These are phyloP conservation scores for Nebria salina DNA, from an alignment of 2,888 invertebrate species.

Conservation along the genomic window DNA sequence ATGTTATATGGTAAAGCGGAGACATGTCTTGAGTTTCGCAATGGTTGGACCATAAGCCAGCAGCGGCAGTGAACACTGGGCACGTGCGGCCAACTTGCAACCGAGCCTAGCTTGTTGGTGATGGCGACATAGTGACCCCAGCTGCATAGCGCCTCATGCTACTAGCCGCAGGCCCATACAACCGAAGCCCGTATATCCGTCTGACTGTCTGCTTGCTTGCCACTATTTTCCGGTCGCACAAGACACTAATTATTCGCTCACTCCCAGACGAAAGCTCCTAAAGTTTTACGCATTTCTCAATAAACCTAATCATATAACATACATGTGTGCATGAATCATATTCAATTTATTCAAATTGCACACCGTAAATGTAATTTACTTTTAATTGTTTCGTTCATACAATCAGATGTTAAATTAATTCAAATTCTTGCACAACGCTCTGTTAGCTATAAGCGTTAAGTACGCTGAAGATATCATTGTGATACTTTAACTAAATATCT, in stretches of 20 bases:
- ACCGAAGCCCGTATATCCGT: constrained; percentile 18
- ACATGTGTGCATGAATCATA: background rate
- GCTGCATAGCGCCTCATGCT: constrained; percentile 4
- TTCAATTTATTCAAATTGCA: background rate
- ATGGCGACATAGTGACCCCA: constrained; percentile 6
- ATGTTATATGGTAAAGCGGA: background rate
- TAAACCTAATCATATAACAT: background rate
- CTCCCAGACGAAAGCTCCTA: background rate
- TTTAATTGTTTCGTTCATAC: background rate
- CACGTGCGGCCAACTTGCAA: constrained; percentile 16
- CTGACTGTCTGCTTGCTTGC: background rate
- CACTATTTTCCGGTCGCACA: background rate
- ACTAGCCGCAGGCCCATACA: constrained; percentile 6
- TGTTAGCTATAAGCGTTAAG: background rate
- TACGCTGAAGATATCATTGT: background rate
- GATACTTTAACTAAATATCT: background rate
- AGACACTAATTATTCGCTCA: background rate
- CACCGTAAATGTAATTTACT: background rate
- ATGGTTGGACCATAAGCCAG: background rate
- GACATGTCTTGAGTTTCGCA: constrained; percentile 9
- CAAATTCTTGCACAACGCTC: background rate
- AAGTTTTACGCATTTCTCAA: background rate
- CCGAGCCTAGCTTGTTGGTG: background rate
- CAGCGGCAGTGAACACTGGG: background rate
- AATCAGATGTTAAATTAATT: background rate